These are phyloP conservation scores for Gorsachius magnificus DNA, from an alignment of 2,797 vertebrate genomes.

Conservation along the genomic window DNA sequence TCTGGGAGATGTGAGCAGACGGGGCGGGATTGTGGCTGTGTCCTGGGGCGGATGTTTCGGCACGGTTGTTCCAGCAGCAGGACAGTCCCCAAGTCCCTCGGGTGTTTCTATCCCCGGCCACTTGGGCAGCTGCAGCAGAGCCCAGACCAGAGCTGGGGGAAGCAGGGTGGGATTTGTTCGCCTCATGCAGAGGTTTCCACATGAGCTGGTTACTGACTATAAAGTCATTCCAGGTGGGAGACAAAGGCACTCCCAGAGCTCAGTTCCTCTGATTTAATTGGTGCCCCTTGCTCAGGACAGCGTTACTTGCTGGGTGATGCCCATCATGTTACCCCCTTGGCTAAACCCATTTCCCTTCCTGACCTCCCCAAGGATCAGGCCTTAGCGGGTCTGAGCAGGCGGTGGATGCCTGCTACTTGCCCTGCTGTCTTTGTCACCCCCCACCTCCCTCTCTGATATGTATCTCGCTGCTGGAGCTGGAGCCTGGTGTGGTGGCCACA, in stretches of 20 bases:
- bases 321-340: accelerated
- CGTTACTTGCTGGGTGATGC: neutral
- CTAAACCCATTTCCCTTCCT: neutral
- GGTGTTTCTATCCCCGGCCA: neutral
- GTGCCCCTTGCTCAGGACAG: neutral
- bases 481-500: neutral
- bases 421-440: neutral
- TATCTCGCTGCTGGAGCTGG: neutral
- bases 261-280: neutral
- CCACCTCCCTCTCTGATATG: neutral
- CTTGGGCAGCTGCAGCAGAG: neutral
- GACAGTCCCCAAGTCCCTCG: accelerated
- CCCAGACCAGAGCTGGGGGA: neutral
- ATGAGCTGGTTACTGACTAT: neutral
- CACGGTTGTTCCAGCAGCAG: neutral
- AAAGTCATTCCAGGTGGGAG: neutral
- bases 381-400: neutral
- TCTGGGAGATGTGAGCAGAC: neutral
- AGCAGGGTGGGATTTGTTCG: neutral
- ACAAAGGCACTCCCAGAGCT: neutral
- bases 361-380: neutral
- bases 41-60: neutral
- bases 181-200: neutral
- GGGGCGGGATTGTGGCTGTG: neutral
- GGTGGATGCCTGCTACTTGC: neutral